These are phyloP conservation scores for Trichomycterus rosablanca DNA, from an alignment of 2,113 vertebrate genomes.

Conservation along the genomic window DNA sequence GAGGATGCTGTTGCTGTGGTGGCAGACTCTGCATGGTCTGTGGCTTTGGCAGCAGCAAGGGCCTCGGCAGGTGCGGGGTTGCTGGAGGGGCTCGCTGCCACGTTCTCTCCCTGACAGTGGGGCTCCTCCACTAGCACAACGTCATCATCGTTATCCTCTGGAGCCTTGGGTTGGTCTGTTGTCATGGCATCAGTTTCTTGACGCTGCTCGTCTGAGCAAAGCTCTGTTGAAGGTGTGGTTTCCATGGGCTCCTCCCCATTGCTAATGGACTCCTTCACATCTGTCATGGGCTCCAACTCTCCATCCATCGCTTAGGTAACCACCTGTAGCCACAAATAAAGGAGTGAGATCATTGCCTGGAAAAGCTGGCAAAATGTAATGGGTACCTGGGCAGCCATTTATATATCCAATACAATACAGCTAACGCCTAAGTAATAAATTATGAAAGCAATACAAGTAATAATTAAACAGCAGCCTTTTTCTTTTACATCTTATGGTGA, in stretches of 20 bases:
- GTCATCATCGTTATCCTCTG: constrained; percentile 73
- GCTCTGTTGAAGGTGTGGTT: constrained; percentile 74
- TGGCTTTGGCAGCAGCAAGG: constrained; percentile 30
- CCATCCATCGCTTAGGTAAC: constrained; percentile 81
- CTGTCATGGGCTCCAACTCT: constrained; percentile 71
- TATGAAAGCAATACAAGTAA: too few relatives aligned
- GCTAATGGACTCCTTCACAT: constrained; percentile 55
- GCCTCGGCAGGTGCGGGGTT: constrained; percentile 42
- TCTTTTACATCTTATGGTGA: too few relatives aligned
- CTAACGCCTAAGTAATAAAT: too few relatives aligned
- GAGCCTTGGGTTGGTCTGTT: constrained; percentile 41
- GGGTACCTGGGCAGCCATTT: too few relatives aligned
- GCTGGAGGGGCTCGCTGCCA: constrained; percentile 40
- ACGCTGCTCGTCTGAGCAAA: constrained; percentile 49
- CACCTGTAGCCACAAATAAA: constrained; percentile 63
- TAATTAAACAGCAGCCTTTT: too few relatives aligned
- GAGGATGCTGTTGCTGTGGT: constrained; percentile 44
- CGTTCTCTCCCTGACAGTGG: constrained; percentile 58
- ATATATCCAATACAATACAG: background rate
- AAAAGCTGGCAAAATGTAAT: background rate
- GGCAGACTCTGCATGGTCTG: constrained; percentile 51
- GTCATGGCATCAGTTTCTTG: constrained; percentile 57
- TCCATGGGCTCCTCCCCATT: constrained; percentile 77
- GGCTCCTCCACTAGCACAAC: constrained; percentile 92
- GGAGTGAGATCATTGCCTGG: constrained; percentile 7